phyloP scores from a whole-genome alignment of 2,113 vertebrate genomes.

The Orthochromis indermauri region DNA sequence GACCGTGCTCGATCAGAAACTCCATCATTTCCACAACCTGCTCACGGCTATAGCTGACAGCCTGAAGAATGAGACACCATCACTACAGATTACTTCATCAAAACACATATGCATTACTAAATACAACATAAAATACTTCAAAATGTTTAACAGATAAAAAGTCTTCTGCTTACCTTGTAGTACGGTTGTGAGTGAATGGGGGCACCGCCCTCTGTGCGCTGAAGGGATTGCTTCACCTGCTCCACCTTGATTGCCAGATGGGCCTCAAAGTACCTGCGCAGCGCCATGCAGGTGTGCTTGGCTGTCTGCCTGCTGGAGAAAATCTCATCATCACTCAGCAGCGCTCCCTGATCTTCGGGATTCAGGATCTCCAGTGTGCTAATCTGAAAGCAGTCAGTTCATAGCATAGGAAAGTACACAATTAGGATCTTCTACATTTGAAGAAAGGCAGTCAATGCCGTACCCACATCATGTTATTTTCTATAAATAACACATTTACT shows the following conservation, averaged over 20 bases:
- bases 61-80: conserved; percentile 62
- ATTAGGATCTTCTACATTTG: background rate
- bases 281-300: conserved; percentile 98
- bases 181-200: conserved; percentile 91
- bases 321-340: conserved; percentile 96
- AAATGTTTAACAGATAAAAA: background rate
- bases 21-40: conserved; percentile 99
- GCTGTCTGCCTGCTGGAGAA: conserved; percentile 98
- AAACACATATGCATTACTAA: background rate
- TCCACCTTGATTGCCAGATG: conserved; percentile 97
- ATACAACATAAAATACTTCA: background rate
- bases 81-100: background rate
- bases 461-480: background rate
- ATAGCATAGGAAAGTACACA: background rate
- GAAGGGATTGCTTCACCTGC: conserved; percentile 95
- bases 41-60: conserved; percentile 90
- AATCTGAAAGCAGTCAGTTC: conserved; percentile 73
- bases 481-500: background rate
- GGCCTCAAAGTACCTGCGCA: conserved; percentile 96
- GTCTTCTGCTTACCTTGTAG: conserved; percentile 80
- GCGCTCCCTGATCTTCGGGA: conserved; percentile 91
- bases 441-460: background rate
- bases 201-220: conserved; percentile 93
- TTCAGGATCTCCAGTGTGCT: conserved; percentile 98
- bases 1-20: conserved; percentile 93